Conservation (phyloP, 2,888 invertebrate genomes). For the Pammene fasciana region DNA sequence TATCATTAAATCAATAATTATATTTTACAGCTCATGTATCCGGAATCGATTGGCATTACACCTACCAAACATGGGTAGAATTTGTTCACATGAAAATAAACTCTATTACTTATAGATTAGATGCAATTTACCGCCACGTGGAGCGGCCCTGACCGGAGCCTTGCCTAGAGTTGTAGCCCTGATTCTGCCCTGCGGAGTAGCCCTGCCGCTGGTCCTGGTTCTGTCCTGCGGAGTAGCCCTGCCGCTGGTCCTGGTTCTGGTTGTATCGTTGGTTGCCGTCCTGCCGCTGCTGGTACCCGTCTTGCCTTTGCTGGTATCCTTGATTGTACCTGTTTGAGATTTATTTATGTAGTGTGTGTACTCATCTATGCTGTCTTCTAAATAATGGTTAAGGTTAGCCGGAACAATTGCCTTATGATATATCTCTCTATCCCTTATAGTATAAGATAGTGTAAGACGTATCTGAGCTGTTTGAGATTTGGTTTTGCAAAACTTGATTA, state of each 20-base stretch:
- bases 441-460: too few relatives aligned
- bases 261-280: slow-evolving; percentile 42
- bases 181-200: slow-evolving; percentile 42
- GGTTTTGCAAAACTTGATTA: too few relatives aligned
- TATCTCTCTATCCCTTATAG: too few relatives aligned
- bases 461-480: too few relatives aligned
- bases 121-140: slow-evolving; percentile 34
- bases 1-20: too few relatives aligned
- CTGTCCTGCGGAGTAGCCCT: slow-evolving; percentile 44
- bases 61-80: not conserved
- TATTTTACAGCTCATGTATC: not conserved
- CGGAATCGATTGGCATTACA: not conserved
- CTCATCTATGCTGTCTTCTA: too few relatives aligned
- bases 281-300: slow-evolving; percentile 45
- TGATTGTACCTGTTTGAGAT: slow-evolving; percentile 9
- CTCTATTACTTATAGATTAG: not conserved
- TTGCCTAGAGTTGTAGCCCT: slow-evolving; percentile 44
- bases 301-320: slow-evolving; percentile 18
- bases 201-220: slow-evolving; percentile 46
- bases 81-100: slow-evolving; percentile 24
- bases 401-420: too few relatives aligned
- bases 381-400: too few relatives aligned
- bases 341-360: too few relatives aligned
- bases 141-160: slow-evolving; percentile 44
- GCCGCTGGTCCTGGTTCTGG: slow-evolving; percentile 37